Evolutionary conservation across 2,113 vertebrate species (phyloP).

Genomic region (Seriola quinqueradiata): DNA sequence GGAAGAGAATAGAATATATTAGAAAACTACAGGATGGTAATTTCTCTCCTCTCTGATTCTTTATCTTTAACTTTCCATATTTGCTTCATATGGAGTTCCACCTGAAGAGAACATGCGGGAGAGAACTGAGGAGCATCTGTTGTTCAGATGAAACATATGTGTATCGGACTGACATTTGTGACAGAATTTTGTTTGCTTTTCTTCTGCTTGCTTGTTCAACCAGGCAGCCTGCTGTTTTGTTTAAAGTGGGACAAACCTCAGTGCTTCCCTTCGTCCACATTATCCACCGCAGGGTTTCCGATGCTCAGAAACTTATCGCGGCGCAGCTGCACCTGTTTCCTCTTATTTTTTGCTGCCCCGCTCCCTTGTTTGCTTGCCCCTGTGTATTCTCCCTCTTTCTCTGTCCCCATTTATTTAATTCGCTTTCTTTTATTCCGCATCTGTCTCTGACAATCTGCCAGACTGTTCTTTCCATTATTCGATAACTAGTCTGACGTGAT

Average conservation of each 20-base stretch:
- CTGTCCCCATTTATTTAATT: conserved; percentile 35
- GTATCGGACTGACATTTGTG: conserved; percentile 45
- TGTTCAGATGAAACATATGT: conserved; percentile 44
- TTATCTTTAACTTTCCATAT: background rate
- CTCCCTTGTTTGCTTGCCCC: conserved; percentile 57
- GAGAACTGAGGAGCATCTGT: conserved; percentile 65
- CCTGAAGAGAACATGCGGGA: conserved; percentile 30
- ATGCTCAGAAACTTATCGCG: conserved; percentile 64
- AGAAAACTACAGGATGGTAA: background rate
- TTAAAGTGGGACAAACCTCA: conserved; percentile 62
- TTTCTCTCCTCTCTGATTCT: background rate
- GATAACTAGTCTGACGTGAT: conserved; percentile 50
- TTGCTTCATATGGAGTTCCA: conserved; percentile 19
- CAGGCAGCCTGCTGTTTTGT: conserved; percentile 67
- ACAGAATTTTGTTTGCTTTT: conserved; percentile 59
- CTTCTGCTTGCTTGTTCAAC: conserved; percentile 62
- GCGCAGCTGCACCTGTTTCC: conserved; percentile 81
- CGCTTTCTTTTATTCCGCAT: background rate
- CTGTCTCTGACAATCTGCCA: conserved; percentile 24
- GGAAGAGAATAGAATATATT: background rate
- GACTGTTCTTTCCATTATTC: conserved; percentile 7
- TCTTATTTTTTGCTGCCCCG: conserved; percentile 62
- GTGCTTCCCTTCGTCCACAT: conserved; percentile 68
- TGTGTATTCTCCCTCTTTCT: conserved; percentile 28
- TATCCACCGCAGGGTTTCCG: conserved; percentile 67